Conservation (phyloP, 2,888 invertebrate genomes). For the Aphodius granarius region DNA sequence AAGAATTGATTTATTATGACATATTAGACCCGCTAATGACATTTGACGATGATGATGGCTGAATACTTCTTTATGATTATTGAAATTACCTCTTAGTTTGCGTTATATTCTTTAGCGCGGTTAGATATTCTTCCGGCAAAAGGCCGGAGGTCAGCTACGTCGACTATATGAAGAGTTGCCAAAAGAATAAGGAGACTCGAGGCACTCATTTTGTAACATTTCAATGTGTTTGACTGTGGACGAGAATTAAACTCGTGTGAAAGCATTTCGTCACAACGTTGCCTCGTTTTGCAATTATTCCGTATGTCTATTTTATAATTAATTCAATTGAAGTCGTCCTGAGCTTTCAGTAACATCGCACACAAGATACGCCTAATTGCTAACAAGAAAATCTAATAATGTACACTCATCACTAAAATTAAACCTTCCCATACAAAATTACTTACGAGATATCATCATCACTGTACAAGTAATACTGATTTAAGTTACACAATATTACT, state of each 20-base stretch:
- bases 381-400: neutral
- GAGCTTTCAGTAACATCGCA: neutral
- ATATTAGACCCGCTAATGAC: neutral
- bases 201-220: neutral
- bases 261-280: neutral
- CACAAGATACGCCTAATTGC: neutral
- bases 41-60: neutral
- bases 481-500: no score
- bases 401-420: neutral
- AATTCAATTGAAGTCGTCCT: neutral
- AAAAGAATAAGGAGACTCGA: neutral
- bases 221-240: neutral
- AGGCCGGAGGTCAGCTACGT: neutral
- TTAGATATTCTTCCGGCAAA: neutral
- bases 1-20: constrained; percentile 11
- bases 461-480: no score
- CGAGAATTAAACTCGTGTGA: neutral
- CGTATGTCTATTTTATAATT: neutral
- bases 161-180: neutral
- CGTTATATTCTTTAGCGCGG: no score
- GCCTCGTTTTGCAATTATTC: neutral
- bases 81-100: neutral
- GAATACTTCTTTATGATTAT: neutral
- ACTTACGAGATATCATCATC: neutral
- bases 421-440: neutral